Evolutionary conservation across 1,140 invertebrate species (phyloP).

Genomic region (Homalodisca vitripennis): DNA sequence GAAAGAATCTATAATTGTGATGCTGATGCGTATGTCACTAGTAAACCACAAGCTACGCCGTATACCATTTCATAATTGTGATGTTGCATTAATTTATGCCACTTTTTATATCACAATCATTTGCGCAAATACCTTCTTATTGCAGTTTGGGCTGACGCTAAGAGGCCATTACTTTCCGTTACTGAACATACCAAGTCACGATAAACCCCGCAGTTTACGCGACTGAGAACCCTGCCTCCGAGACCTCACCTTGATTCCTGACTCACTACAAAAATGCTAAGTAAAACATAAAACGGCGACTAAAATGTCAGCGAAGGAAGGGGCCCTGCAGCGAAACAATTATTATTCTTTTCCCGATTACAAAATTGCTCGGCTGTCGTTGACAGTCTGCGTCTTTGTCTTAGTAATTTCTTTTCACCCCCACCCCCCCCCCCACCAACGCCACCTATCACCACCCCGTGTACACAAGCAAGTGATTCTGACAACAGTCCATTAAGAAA

Average conservation of each 20-base stretch:
- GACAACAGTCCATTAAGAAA: neutral
- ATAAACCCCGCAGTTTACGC: constrained; percentile 7
- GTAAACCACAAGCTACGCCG: no score
- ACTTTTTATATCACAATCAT: no score
- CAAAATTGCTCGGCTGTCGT: neutral
- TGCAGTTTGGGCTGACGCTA: no score
- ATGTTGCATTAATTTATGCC: no score
- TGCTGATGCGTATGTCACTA: no score
- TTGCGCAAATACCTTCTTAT: no score
- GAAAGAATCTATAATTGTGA: no score
- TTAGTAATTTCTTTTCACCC: constrained; percentile 7
- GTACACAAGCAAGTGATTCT: no score
- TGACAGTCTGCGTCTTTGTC: constrained; percentile 15
- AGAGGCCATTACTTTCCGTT: no score
- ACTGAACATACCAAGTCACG: no score
- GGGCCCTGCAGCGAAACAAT: constrained; percentile 11
- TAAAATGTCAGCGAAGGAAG: neutral
- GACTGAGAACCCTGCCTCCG: neutral
- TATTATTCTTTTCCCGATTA: constrained; percentile 18
- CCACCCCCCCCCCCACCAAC: neutral
- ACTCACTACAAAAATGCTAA: constrained; percentile 10
- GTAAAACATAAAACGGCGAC: no score
- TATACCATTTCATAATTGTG: no score
- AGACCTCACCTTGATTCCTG: neutral
- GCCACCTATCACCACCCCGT: neutral